Evolutionary conservation across 2,797 vertebrate genomes (phyloP).

Genomic region (Crenichthys baileyi): DNA sequence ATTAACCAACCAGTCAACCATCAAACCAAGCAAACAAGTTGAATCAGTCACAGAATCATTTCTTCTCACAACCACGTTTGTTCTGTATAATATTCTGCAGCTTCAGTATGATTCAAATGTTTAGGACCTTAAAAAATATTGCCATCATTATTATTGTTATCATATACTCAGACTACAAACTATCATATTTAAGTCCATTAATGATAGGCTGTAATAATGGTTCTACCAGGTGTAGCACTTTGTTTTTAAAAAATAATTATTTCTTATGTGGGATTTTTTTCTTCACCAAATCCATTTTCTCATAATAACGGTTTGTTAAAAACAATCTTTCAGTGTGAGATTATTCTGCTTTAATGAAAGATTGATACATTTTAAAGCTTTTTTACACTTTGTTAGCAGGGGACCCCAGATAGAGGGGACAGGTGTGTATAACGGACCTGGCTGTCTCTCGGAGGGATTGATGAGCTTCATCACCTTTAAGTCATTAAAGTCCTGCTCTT

Average conservation of each 20-base stretch:
- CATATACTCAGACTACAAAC: not conserved
- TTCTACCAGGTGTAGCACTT: not conserved
- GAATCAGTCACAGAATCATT: not conserved
- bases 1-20: not conserved
- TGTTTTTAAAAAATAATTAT: too few species aligned
- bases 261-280: too few species aligned
- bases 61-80: not conserved
- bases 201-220: not conserved
- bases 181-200: not conserved
- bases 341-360: not conserved
- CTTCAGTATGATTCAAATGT: not conserved
- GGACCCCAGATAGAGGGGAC: not conserved
- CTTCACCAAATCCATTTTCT: too few species aligned
- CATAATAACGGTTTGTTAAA: too few species aligned
- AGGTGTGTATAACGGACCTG: slow-evolving; percentile 55
- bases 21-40: not conserved
- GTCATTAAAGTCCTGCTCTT: slow-evolving; percentile 79
- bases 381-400: not conserved
- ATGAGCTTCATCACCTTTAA: slow-evolving; percentile 81
- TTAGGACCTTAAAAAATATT: not conserved
- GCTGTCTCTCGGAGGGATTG: slow-evolving; percentile 81
- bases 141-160: not conserved
- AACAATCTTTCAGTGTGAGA: not conserved
- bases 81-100: not conserved
- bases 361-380: not conserved